Base-by-base conservation (phyloP, 1,140 invertebrate species). In the Drosophila setifemur region DNA sequence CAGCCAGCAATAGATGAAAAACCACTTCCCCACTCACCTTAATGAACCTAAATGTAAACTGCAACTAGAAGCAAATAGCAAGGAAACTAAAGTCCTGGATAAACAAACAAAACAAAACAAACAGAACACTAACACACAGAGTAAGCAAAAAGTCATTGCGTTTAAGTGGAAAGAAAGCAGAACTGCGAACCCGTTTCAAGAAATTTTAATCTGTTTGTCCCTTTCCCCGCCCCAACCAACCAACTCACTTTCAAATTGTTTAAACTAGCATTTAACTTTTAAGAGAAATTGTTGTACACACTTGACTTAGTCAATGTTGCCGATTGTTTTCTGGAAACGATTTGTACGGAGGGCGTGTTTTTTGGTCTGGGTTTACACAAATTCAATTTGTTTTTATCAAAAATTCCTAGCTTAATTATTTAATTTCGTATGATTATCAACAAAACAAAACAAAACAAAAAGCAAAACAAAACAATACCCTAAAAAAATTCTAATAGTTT, bases 131-230 rank as follows among this genome's bases (percentile, higher is more conserved):
- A 53, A 60, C n/a, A 54, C 35, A 49, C 47, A 53, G 52, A 61
- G 66, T 57, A 83, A 73, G 73, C 73, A 50, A 86, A 86, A 86
- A 85, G 79, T 86, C 79, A 85, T 85, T 85, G 72, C 54, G 50
- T 86, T 67, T 86, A 85, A 85, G 75, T 78, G 42, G 40, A 35
- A 74, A 40, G 50, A 52, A 26, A 16, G n/a, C 5, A 37, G 43
- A 58, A 26, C 21, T 45, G 21, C 29, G 47, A 35, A 44, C 31
- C 23, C 21, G 40, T 58, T 49, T 37, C 19, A 58, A 23, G 5
- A 23, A 43, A 37, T 60, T 70, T 39, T 12, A 49, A 70, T 58
- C 49, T 49, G 42, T 33, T 70, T 44, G 16, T 29, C 9, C 33
- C 9, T 14, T 14, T 5, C 2, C 2, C 2, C 2, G 21, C 21